Evolutionary conservation across 2,113 vertebrate genomes (phyloP), one percentile per base, ranked within the genome.

Genomic region (Scalopus aquaticus): DNA sequence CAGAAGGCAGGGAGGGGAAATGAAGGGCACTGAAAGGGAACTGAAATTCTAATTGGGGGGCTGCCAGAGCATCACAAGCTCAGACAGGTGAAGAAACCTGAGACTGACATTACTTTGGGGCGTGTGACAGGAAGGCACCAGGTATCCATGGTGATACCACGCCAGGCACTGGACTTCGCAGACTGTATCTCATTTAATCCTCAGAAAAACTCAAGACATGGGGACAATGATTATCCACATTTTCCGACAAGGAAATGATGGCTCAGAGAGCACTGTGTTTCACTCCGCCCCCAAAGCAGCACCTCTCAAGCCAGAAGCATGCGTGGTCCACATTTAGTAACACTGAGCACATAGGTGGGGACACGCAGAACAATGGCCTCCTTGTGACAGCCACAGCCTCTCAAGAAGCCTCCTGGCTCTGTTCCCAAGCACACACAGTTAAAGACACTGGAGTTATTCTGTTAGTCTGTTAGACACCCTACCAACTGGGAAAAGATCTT

Each of bases 61-160:
- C 39, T 30, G 20, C 78, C 22, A 3, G 76, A 49, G 10, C 79
- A 64, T 7, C 4, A 17, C 39, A 30, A 77, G 37, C 12, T 60
- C 24, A 39, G 32, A 44, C 1, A 9, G 37, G 2, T 2, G 6
- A 46, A 24, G 60, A 77, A 70, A 12, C 8, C 8, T 8, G 32
- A 58, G 0, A n/a, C 56, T 8, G 39, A 70, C 58, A 44, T 10
- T 13, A 28, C n/a, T n/a, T n/a, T n/a, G n/a, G n/a, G n/a, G n/a
- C n/a, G 6, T 10, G 6, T 2, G 42, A 60, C 0, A 17, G 28
- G 51, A 44, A 67, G 44, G 51, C 11, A 70, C 42, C 9, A 1
- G 37, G 32, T n/a, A 32, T 3, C 35, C 67, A 6, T 0, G 10
- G 19, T 24, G 6, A 77, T 24, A 9, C 28, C n/a, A 22, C 2